phyloP scores from a whole-genome alignment of 1,140 invertebrate genomes.

The Drosophila sp. region DNA sequence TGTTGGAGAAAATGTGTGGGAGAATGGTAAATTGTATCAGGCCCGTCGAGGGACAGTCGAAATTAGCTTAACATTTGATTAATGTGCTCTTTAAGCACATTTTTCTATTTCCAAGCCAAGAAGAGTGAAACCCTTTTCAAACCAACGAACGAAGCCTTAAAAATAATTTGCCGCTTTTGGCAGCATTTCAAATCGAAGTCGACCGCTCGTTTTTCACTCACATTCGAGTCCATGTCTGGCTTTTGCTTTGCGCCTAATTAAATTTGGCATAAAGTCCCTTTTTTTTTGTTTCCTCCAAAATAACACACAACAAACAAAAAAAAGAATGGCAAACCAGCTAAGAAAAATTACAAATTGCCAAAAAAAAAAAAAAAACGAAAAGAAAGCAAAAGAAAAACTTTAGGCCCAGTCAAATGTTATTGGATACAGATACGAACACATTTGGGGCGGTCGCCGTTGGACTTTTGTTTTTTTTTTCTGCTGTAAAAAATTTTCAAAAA shows the following conservation, averaged over 20 bases:
- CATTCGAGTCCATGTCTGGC: conserved; percentile 36
- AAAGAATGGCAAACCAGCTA: conserved; percentile 20
- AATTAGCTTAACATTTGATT: conserved; percentile 75
- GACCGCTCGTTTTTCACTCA: conserved; percentile 79
- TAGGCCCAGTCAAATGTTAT: conserved; percentile 68
- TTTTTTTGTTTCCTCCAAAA: conserved; percentile 46
- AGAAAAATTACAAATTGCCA: conserved; percentile 63
- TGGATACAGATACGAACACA: conserved; percentile 57
- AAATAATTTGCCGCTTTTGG: conserved; percentile 72
- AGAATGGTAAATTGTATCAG: not conserved
- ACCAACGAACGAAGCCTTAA: conserved; percentile 29
- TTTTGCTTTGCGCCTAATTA: conserved; percentile 77
- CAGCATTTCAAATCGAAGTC: conserved; percentile 77
- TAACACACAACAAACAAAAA: conserved; percentile 24
- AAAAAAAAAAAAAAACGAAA: conserved; percentile 26
- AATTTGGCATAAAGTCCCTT: conserved; percentile 81
- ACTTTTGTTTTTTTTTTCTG: conserved; percentile 26
- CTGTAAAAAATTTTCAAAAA: conserved; percentile 69
- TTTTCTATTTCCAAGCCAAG: conserved; percentile 31
- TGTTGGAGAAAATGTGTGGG: not conserved
- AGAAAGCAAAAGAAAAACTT: conserved; percentile 42
- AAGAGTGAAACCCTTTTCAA: conserved; percentile 61
- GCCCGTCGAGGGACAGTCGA: conserved; percentile 20
- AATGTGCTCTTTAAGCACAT: conserved; percentile 66
- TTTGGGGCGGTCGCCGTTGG: conserved; percentile 24